Percentiles rank a stretch among this genome's conserved stretches.
Conservation (phyloP, 2,888 invertebrate genomes). For the Drosophila engyochracea region DNA sequence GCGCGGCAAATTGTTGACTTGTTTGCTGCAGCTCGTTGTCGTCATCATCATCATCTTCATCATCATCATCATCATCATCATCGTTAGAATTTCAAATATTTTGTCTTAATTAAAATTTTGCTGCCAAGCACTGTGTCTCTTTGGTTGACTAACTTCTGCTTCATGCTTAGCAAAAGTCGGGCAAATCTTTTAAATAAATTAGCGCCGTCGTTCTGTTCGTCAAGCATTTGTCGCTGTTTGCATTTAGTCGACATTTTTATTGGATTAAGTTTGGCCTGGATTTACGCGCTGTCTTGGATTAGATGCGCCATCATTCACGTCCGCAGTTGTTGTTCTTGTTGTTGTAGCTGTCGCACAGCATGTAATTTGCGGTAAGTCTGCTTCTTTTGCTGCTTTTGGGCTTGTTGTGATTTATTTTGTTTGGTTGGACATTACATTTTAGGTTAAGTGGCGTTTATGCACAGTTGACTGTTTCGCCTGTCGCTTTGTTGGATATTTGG, state of each 20-base stretch:
- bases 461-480: conserved; percentile 60
- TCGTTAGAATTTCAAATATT: conserved; percentile 73
- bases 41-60: conserved; percentile 14
- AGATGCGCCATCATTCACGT: conserved; percentile 69
- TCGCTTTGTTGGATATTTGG: conserved; percentile 50
- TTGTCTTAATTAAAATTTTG: conserved; percentile 77
- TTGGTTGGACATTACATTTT: conserved; percentile 64
- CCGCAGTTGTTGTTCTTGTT: conserved; percentile 23
- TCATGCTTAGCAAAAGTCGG: conserved; percentile 56
- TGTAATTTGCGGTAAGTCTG: conserved; percentile 72
- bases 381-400: conserved; percentile 35
- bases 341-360: conserved; percentile 52
- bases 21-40: conserved; percentile 44
- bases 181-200: conserved; percentile 71
- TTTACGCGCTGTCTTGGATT: conserved; percentile 59
- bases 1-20: conserved; percentile 71
- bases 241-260: conserved; percentile 78
- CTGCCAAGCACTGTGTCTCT: conserved; percentile 25
- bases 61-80: not conserved
- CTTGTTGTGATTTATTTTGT: conserved; percentile 70
- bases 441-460: conserved; percentile 69
- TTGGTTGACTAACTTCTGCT: conserved; percentile 9
- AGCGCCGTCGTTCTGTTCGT: conserved; percentile 71
- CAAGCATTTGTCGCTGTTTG: conserved; percentile 76
- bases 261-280: conserved; percentile 76